Evolutionary conservation across 2,888 invertebrate species (phyloP), one percentile per base, ranked within the genome.

Genomic region (Coelinius sp.): DNA sequence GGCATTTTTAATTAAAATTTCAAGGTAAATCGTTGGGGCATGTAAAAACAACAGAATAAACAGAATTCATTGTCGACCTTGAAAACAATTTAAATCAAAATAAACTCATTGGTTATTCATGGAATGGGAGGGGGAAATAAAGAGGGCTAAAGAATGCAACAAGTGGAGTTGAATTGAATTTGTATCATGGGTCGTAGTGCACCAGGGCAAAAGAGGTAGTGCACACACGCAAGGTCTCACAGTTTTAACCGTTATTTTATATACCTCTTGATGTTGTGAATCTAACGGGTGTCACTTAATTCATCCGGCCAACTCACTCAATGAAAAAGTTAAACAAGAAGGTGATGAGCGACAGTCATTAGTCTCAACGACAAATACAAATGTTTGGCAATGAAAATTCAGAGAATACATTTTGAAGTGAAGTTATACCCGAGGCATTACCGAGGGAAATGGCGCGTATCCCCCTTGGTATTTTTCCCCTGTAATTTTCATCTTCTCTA

Each of bases 401-500:
- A 17, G 27, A n/a, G 31, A 59, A 59, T 35, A 8, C 17, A 31
- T 27, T 56, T 27, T n/a, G 52, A 31, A 8, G 25, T 17, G 31
- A 38, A 53, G 24, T 41, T 7, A 10, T 12, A n/a, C 14, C n/a
- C n/a, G 31, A 24, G 20, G 38, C 22, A 66, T 65, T 52, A 65
- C 38, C 27, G 53, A 17, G 10, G 22, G 41, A 68, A 68, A 59
- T 68, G 53, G 44, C 14, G 64, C 44, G 67, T 2, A 25, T 53
- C 22, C 24, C 38, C 27, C 27, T 22, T 25, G 31, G 14, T 14
- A 27, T 17, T n/a, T 7, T 6, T 17, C 12, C 10, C 10, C 46
- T 12, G 31, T 27, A 49, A 44, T 44, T 65, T 56, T 77, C 72
- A 71, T 77, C 73, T 76, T 80, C 76, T 71, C 69, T 75, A 75